These are phyloP conservation scores for Molossus alvarezi DNA, from an alignment of 2,797 vertebrate genomes.

Conservation along the genomic window DNA sequence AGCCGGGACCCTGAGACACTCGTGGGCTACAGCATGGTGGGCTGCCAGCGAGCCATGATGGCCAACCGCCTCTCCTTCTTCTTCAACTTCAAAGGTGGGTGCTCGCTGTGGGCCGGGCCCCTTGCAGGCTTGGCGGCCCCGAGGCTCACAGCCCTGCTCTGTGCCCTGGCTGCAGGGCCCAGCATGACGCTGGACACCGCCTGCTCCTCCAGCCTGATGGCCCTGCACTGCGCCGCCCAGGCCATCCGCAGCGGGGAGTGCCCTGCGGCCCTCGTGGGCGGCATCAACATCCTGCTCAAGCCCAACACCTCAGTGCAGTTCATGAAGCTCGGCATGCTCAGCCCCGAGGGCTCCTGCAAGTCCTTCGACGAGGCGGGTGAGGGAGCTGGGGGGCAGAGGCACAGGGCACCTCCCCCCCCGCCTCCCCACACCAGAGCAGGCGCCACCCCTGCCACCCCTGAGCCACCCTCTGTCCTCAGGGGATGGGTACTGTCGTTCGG, in stretches of 20 bases:
- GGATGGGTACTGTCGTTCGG: conserved; percentile 97
- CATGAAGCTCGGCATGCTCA: conserved; percentile 98
- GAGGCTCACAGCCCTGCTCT: neutral
- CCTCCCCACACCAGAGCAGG: neutral
- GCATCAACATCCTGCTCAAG: conserved; percentile 96
- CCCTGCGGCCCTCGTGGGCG: conserved; percentile 95
- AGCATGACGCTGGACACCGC: conserved; percentile 97
- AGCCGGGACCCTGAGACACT: conserved; percentile 97
- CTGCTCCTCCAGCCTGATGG: conserved; percentile 97
- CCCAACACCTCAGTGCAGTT: conserved; percentile 98
- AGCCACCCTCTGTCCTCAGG: conserved; percentile 88
- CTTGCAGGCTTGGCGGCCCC: neutral
- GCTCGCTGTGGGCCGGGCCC: neutral
- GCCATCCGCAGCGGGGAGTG: conserved; percentile 94
- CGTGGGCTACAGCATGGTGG: conserved; percentile 98
- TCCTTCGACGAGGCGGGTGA: conserved; percentile 96
- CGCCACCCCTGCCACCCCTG: rapidly evolving
- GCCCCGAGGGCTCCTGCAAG: conserved; percentile 95
- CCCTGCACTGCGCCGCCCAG: conserved; percentile 95
- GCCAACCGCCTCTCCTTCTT: conserved; percentile 98
- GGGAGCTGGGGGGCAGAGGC: rapidly evolving
- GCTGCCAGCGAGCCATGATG: conserved; percentile 98
- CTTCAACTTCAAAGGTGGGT: conserved; percentile 95
- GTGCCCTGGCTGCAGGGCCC: conserved; percentile 90
- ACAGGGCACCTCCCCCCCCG: rapidly evolving